Evolutionary conservation across 2,113 vertebrate genomes (phyloP).

Genomic region (Myrmophylax atrothorax): DNA sequence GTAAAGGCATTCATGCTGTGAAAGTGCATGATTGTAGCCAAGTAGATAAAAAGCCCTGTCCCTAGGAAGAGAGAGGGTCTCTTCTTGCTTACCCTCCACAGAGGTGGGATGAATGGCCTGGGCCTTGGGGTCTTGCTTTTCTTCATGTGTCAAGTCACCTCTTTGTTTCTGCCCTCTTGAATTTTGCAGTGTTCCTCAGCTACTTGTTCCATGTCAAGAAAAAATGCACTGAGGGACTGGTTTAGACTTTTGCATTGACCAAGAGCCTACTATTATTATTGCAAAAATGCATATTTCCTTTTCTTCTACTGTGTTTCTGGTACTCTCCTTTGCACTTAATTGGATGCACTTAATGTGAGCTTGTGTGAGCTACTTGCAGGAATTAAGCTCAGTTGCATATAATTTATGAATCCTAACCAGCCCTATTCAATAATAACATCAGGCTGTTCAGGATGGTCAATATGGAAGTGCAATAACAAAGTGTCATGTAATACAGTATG

Average conservation of each 20-base stretch:
- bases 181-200: background rate
- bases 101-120: background rate
- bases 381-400: no score
- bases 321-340: background rate
- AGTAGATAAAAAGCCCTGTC: background rate
- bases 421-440: background rate
- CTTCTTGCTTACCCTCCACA: background rate
- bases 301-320: background rate
- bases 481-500: accelerated
- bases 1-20: background rate
- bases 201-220: background rate
- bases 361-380: background rate
- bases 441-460: background rate
- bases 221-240: background rate
- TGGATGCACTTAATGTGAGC: background rate
- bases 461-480: background rate
- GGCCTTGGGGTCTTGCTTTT: background rate
- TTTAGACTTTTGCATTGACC: background rate
- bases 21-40: background rate
- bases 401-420: background rate
- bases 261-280: background rate
- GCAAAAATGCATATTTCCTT: background rate
- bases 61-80: background rate
- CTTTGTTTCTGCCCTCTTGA: background rate
- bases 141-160: background rate